Percentiles rank a stretch among this genome's conserved stretches.
These are phyloP conservation scores for Grapholita molesta DNA, from an alignment of 1,140 invertebrate genomes.

Conservation along the genomic window DNA sequence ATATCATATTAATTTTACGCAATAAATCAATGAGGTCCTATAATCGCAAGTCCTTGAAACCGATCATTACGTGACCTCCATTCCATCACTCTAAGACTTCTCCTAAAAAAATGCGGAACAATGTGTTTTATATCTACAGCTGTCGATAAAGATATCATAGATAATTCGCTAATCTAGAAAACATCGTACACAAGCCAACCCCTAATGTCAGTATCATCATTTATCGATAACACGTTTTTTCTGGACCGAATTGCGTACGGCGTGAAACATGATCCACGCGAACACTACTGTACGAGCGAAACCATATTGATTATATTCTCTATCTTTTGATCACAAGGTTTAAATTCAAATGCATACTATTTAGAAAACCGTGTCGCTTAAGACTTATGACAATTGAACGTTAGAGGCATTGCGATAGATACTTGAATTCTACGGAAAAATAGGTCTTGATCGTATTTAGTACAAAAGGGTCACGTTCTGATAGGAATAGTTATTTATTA, in stretches of 20 bases:
- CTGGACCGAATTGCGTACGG: not conserved
- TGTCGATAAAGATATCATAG: too few species aligned
- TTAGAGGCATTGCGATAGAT: not conserved
- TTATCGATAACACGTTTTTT: not conserved
- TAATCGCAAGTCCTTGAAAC: too few species aligned
- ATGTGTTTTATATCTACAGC: too few species aligned
- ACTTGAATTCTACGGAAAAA: not conserved
- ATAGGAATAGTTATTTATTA: too few species aligned
- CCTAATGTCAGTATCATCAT: not conserved
- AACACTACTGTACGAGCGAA: not conserved
- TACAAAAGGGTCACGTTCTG: too few species aligned
- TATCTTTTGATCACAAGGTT: not conserved
- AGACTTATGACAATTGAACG: not conserved
- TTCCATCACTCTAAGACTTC: too few species aligned
- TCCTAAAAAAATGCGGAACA: too few species aligned
- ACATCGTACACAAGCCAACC: not conserved
- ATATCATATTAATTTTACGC: too few species aligned
- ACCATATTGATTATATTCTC: not conserved
- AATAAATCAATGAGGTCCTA: too few species aligned
- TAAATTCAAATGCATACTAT: not conserved
- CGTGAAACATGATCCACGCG: not conserved
- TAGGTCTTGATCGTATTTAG: too few species aligned
- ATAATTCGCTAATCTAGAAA: too few species aligned
- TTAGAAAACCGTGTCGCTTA: not conserved
- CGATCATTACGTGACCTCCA: too few species aligned